Percentiles rank a stretch among this genome's conserved stretches.
Evolutionary conservation across 2,113 vertebrate species (phyloP).

Genomic region (pig (Sus scrofa)): T2T-Sscrofa CM000812.6:81367501-81368000

Average conservation of each 20-base stretch:
- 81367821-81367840: not conserved
- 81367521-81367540: not conserved
- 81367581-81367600: too few relatives aligned
- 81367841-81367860: not conserved
- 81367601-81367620: too few relatives aligned
- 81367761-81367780: too few relatives aligned
- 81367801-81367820: not conserved
- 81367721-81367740: too few relatives aligned
- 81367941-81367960: not conserved
- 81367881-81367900: not conserved
- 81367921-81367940: not conserved
- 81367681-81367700: too few relatives aligned
- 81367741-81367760: too few relatives aligned
- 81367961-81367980: not conserved
- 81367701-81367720: too few relatives aligned
- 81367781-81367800: too few relatives aligned
- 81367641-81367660: too few relatives aligned
- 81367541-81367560: constrained; percentile 1
- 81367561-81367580: not conserved
- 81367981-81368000: not conserved
- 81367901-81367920: not conserved
- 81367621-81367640: too few relatives aligned
- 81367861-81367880: not conserved
- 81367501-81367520: not conserved
- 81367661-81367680: too few relatives aligned